Conservation (phyloP, 2,113 vertebrate genomes). For the Bucco capensis region DNA sequence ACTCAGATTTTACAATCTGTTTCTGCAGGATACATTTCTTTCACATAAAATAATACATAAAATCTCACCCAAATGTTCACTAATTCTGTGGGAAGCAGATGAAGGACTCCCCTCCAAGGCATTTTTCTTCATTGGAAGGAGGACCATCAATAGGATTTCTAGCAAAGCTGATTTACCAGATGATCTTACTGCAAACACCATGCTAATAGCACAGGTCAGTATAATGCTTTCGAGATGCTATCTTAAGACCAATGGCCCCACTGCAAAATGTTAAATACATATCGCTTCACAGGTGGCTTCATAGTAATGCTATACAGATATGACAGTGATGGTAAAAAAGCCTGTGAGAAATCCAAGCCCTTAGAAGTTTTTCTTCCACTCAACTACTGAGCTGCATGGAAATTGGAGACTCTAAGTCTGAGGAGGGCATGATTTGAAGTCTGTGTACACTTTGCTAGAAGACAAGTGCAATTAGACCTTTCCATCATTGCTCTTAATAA, state of each 20-base stretch:
- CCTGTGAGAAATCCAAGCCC: not conserved
- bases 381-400: not conserved
- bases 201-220: not conserved
- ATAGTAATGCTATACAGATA: not conserved
- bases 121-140: not conserved
- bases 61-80: not conserved
- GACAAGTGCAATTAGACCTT: not conserved
- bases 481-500: not conserved
- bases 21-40: not conserved
- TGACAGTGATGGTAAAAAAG: not conserved
- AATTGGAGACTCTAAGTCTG: not conserved
- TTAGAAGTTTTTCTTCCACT: not conserved
- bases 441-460: not conserved
- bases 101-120: not conserved
- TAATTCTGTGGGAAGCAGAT: not conserved
- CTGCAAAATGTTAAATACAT: not conserved
- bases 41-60: not conserved
- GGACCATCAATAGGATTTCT: not conserved
- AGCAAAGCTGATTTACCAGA: not conserved
- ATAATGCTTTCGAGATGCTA: not conserved
- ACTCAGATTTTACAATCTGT: not conserved
- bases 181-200: not conserved
- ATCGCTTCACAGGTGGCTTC: not conserved
- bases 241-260: not conserved
- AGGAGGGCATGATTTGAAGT: slow-evolving; percentile 2